Evolutionary conservation across 2,888 invertebrate genomes (phyloP), one percentile per base, ranked within the genome.

Genomic region (Drosophila histrio): DNA sequence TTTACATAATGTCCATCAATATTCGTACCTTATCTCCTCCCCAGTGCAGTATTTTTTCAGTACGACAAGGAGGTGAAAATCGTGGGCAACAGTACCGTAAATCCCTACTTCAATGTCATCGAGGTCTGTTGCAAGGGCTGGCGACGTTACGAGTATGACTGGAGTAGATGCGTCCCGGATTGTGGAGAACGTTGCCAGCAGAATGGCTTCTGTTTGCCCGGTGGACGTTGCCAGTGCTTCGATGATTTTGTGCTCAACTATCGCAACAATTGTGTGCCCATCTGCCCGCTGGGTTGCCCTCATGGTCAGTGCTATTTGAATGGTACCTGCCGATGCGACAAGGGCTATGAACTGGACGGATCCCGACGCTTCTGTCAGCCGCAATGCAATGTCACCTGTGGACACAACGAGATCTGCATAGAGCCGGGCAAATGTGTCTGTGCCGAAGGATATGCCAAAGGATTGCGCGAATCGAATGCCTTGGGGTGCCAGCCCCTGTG

Each of bases 61-160:
- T 88, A 86, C 30, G 91, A 91, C 50, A 89, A 90, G 54, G 84
- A 88, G 38, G 83, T 91, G 2, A 77, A 77, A 38, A 86, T 91
- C n/a, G 79, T 87, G 4, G 96, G 92, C 92, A 91, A 91, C 41
- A 91, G 91, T 47, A 82, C 88, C 3, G 77, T 70, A 0, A 83
- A 84, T 60, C 68, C 70, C 0, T 62, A 83, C 47, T 90, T 89
- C 94, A 96, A 89, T 86, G 93, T 93, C 50, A 94, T 95, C 79
- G 93, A 94, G 66, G 93, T 94, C 13, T 96, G 96, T 87, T 96
- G 96, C 87, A 93, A 93, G 2, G 96, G 96, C 26, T 96, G 94
- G 91, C 92, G 93, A 56, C 93, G 94, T 2, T 94, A 95, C 85
- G 92, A 93, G n/a, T 93, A 95, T 90, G 93, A 94, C 89, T 92